Percentiles rank a stretch among this genome's conserved stretches.
Evolutionary conservation across 2,113 vertebrate genomes (phyloP).

Genomic region (Tachycineta bicolor): DNA sequence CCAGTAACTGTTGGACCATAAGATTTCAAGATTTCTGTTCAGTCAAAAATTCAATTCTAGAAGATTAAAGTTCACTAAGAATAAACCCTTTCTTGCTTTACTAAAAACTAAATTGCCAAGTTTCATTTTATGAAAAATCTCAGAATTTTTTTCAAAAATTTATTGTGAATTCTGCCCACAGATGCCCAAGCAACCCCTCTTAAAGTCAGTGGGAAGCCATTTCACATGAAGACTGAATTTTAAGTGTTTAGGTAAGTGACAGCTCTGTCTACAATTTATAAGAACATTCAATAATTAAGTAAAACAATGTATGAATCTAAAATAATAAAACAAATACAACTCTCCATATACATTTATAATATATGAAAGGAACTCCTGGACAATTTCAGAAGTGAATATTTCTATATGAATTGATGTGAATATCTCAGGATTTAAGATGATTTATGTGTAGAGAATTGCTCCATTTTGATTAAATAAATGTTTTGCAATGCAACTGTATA

Average conservation of each 20-base stretch:
- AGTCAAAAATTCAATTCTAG: neutral
- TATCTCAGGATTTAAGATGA: neutral
- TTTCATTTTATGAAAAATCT: neutral
- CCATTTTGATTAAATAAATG: neutral
- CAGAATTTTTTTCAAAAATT: neutral
- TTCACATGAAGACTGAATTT: neutral
- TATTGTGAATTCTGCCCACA: neutral
- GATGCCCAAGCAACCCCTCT: neutral
- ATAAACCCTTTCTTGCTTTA: neutral
- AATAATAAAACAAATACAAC: neutral
- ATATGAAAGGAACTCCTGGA: neutral
- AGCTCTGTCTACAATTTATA: neutral
- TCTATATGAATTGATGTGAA: neutral
- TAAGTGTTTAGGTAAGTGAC: neutral
- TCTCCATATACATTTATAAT: neutral
- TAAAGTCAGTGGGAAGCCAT: neutral
- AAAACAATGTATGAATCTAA: neutral
- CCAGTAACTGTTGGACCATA: neutral
- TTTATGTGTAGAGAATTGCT: neutral
- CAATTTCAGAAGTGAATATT: neutral
- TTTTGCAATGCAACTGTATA: neutral
- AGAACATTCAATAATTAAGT: neutral
- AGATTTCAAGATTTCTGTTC: neutral
- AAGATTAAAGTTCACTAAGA: neutral
- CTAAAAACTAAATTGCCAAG: neutral